These are phyloP conservation scores for Philantomba maxwellii DNA, from an alignment of 2,113 vertebrate genomes.

Conservation along the genomic window DNA sequence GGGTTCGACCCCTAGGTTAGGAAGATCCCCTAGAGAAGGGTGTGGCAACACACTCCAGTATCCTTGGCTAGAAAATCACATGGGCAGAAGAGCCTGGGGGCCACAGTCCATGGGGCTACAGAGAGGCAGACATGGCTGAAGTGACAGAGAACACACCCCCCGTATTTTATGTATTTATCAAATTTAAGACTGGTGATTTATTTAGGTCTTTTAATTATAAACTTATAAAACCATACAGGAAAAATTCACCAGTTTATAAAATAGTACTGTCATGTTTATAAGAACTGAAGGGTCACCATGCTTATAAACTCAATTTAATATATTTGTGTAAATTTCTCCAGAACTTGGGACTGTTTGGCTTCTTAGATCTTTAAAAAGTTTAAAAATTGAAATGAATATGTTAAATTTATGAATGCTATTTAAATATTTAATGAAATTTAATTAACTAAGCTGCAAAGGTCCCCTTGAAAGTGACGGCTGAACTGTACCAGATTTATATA, in stretches of 20 bases:
- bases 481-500: neutral
- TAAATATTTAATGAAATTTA: slow-evolving; percentile 1
- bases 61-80: neutral
- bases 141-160: neutral
- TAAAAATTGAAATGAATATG: neutral
- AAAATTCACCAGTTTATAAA: neutral
- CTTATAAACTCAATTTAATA: neutral
- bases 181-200: neutral
- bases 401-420: neutral
- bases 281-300: neutral
- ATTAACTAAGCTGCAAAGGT: neutral
- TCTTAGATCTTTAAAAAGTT: neutral
- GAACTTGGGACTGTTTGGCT: neutral
- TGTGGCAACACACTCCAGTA: neutral
- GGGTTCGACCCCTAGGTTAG: neutral
- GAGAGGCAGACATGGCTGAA: neutral
- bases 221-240: neutral
- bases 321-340: neutral
- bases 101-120: neutral
- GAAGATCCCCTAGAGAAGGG: neutral
- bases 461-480: neutral
- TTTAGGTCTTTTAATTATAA: neutral
- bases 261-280: neutral
- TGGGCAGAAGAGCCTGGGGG: neutral
- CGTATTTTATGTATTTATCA: neutral